A percentile compares a stretch with the other conserved stretches of the same genome.
Conservation (phyloP, 2,113 vertebrate species). For the Lonchura striata region DNA sequence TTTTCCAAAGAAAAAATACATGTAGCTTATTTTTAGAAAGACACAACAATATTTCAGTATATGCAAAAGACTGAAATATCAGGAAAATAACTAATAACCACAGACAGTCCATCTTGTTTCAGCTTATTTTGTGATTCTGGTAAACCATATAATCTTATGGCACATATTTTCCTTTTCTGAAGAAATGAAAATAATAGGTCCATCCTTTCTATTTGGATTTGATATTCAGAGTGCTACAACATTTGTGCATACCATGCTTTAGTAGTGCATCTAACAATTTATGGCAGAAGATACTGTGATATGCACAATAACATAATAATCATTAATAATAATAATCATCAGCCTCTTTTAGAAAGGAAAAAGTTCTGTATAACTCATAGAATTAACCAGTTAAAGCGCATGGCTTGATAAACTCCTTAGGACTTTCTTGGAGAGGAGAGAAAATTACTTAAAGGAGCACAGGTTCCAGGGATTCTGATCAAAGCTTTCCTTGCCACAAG, state of each 20-base stretch:
- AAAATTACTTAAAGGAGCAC: not conserved
- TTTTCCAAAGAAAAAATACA: not conserved
- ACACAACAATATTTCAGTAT: not conserved
- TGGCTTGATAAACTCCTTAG: not conserved
- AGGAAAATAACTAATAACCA: not conserved
- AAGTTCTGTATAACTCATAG: not conserved
- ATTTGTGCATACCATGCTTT: not conserved
- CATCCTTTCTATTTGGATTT: not conserved
- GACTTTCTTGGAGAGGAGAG: not conserved
- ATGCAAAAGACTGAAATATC: not conserved
- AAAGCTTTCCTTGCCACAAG: not conserved
- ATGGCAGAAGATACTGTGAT: not conserved
- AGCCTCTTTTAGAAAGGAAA: not conserved
- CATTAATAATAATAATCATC: not conserved
- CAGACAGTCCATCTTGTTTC: not conserved
- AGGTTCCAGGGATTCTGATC: not conserved
- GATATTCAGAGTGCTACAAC: not conserved
- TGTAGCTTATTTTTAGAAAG: not conserved
- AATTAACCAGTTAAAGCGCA: not conserved
- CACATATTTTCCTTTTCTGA: not conserved
- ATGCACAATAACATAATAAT: not conserved
- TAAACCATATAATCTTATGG: not conserved
- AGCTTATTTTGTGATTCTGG: not conserved
- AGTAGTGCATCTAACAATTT: rapidly evolving
- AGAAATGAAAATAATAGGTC: not conserved